Evolutionary conservation across 2,888 invertebrate genomes (phyloP).

Genomic region (Xanthorhoe spadicearia): DNA sequence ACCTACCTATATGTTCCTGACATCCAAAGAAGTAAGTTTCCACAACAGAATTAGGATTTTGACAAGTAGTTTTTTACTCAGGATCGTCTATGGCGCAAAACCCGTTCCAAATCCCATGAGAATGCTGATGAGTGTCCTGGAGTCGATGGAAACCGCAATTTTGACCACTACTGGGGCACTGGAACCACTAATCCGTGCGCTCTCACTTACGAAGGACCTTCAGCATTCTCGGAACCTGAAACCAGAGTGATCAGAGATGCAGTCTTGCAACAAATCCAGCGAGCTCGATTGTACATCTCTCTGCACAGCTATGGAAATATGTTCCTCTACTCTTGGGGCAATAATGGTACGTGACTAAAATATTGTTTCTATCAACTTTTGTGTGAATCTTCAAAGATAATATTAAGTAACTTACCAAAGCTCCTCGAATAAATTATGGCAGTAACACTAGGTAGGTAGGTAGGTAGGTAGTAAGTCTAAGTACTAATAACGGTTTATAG

Average conservation of each 20-base stretch:
- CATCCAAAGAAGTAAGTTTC: too few relatives aligned
- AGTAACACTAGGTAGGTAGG: too few relatives aligned
- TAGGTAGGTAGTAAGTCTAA: too few relatives aligned
- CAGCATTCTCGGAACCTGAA: slow-evolving; percentile 89
- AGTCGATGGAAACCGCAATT: slow-evolving; percentile 92
- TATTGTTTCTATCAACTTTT: slow-evolving; percentile 5
- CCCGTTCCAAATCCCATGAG: slow-evolving; percentile 80
- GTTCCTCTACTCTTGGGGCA: slow-evolving; percentile 89
- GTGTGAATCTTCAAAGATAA: background rate
- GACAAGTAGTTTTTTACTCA: slow-evolving; percentile 46
- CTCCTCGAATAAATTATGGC: background rate
- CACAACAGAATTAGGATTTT: background rate
- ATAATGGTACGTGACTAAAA: slow-evolving; percentile 68
- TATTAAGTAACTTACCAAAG: too few relatives aligned
- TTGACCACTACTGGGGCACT: slow-evolving; percentile 88
- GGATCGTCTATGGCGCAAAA: slow-evolving; percentile 90
- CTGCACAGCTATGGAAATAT: slow-evolving; percentile 90
- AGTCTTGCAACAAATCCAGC: slow-evolving; percentile 76
- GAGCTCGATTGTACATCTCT: slow-evolving; percentile 87
- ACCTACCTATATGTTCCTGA: too few relatives aligned
- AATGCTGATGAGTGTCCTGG: slow-evolving; percentile 85
- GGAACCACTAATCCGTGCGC: slow-evolving; percentile 83
- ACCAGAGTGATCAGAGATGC: slow-evolving; percentile 84
- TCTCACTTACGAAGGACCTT: slow-evolving; percentile 86
- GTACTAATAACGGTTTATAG: too few relatives aligned